phyloP scores from a whole-genome alignment of 1,140 invertebrate species.

The Drosophila malerkotliana region DNA sequence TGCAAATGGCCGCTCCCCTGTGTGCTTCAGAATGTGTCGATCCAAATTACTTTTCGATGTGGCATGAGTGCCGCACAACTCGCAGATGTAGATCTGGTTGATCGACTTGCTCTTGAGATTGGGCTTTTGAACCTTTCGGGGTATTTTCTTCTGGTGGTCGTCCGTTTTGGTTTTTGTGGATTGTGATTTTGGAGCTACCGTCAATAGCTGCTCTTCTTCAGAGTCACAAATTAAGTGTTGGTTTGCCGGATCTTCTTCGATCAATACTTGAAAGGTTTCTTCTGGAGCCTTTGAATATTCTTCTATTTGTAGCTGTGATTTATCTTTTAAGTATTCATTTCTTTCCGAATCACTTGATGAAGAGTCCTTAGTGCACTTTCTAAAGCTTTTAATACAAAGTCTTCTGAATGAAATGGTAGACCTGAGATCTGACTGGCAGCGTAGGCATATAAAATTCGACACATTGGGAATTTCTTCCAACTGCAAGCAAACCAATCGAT shows the following conservation, averaged over 20 bases:
- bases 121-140: not conserved
- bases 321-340: not conserved
- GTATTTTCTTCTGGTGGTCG: not conserved
- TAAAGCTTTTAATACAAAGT: slow-evolving; percentile 55
- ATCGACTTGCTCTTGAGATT: slow-evolving; percentile 16
- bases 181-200: slow-evolving; percentile 5
- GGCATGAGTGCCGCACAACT: slow-evolving; percentile 50
- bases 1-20: slow-evolving; percentile 63
- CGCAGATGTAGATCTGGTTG: slow-evolving; percentile 45
- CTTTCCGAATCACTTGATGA: slow-evolving; percentile 21
- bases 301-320: slow-evolving; percentile 1
- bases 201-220: slow-evolving; percentile 7
- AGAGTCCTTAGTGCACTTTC: slow-evolving; percentile 28
- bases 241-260: slow-evolving; percentile 32
- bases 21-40: slow-evolving; percentile 61
- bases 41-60: slow-evolving; percentile 51
- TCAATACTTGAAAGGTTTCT: slow-evolving; percentile 42
- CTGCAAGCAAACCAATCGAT: slow-evolving; percentile 5
- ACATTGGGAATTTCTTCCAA: slow-evolving; percentile 26
- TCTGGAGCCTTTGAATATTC: not conserved
- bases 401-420: slow-evolving; percentile 49
- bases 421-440: slow-evolving; percentile 58
- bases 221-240: not conserved
- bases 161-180: not conserved
- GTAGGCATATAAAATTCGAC: slow-evolving; percentile 44